Percentiles rank a stretch among this genome's conserved stretches.
phyloP scores from a whole-genome alignment of 2,113 vertebrate genomes.

The Pelodiscus sinensis region DNA sequence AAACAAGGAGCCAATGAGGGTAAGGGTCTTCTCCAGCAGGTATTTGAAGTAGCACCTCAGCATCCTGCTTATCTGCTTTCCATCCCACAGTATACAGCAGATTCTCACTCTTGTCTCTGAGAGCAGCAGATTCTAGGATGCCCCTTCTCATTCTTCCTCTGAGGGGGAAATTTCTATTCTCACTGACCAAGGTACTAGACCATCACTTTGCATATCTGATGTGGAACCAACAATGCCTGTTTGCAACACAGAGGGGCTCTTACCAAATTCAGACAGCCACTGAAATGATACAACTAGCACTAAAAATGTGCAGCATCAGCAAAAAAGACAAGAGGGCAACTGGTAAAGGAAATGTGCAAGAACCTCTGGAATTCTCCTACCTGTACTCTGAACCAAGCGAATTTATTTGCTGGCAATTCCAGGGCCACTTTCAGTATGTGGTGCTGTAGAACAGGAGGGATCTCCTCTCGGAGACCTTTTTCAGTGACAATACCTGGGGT shows the following conservation, averaged over 20 bases:
- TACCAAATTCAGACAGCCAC: neutral
- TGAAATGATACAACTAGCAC: neutral
- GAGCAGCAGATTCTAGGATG: neutral
- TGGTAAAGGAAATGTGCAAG: neutral
- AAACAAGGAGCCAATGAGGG: neutral
- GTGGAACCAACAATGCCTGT: neutral
- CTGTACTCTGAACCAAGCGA: constrained; percentile 93
- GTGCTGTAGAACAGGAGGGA: constrained; percentile 89
- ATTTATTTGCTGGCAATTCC: constrained; percentile 93
- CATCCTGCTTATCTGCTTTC: neutral
- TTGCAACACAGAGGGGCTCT: neutral
- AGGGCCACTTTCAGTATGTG: constrained; percentile 91
- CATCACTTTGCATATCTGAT: neutral
- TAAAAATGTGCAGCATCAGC: neutral
- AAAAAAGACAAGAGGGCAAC: neutral
- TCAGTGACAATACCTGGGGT: constrained; percentile 88
- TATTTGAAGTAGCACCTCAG: neutral
- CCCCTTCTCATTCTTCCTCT: neutral
- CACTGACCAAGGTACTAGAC: neutral
- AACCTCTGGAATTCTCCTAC: constrained; percentile 67
- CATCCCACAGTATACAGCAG: neutral
- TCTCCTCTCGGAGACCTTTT: constrained; percentile 81
- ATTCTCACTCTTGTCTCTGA: neutral
- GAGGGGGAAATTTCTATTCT: neutral
- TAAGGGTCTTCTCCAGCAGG: neutral